These are phyloP conservation scores for Cheumatopsyche charites DNA, from an alignment of 1,140 invertebrate genomes.

Conservation along the genomic window DNA sequence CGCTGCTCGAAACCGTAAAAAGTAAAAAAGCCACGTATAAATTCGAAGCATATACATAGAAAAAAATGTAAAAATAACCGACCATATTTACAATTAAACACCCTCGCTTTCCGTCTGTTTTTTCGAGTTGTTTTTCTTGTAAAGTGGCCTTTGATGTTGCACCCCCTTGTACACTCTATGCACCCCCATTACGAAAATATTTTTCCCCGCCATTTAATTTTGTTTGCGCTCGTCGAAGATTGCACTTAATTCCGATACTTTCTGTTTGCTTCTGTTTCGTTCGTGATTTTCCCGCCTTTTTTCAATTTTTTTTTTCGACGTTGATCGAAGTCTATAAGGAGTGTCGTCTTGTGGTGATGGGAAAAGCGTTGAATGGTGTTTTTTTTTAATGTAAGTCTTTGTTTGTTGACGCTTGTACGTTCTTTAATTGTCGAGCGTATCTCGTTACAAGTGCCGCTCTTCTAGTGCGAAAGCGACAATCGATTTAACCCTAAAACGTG, in stretches of 20 bases:
- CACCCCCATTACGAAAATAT: slow-evolving; percentile 12
- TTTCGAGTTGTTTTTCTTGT: slow-evolving; percentile 32
- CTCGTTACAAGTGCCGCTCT: slow-evolving; percentile 19
- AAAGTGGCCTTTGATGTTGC: slow-evolving; percentile 32
- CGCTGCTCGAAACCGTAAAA: neutral
- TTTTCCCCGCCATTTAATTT: slow-evolving; percentile 20
- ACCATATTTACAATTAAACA: slow-evolving; percentile 5
- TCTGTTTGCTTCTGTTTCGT: neutral
- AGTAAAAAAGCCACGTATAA: neutral
- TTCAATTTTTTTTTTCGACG: neutral
- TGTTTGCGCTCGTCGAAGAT: neutral
- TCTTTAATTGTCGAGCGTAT: slow-evolving; percentile 21
- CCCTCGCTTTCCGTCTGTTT: neutral
- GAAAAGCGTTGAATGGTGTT: neutral
- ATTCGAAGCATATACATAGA: neutral
- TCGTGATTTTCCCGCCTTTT: neutral
- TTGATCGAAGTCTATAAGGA: neutral
- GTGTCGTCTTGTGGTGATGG: too few relatives aligned
- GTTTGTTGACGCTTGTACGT: neutral
- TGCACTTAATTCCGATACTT: slow-evolving; percentile 10
- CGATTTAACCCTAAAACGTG: slow-evolving; percentile 3
- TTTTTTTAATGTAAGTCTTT: neutral
- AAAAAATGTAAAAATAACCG: neutral
- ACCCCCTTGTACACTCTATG: neutral
- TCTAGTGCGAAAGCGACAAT: neutral